Base-by-base conservation (phyloP, 2,888 invertebrate species). In the Tipula helvola region DNA sequence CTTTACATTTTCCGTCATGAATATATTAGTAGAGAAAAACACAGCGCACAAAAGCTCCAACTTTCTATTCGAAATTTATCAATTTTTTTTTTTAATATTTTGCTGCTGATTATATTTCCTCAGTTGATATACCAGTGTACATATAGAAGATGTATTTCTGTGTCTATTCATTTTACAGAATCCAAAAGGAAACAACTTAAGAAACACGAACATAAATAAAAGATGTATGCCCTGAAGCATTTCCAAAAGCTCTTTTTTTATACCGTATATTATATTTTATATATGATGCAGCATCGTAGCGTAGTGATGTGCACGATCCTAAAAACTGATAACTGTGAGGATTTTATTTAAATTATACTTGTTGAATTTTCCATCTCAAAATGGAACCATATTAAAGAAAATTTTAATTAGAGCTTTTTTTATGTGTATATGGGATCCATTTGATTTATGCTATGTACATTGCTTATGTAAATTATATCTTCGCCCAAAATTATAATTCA, bases 1-100 rank as follows among this genome's bases (percentile, higher is more conserved):
- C 71, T 71, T 71, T 71, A 71, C 71, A 71, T 71, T 71, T 71
- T 71, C 71, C 71, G 71, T 71, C 71, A 71, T 71, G 71, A 71
- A 71, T 71, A 71, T 71, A 71, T 71, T 71, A 71, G 13, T 71
- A 8, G 10, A 71, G 28, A 28, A 10, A 28, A 3, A 71, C 18
- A 28, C 71, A 52, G 7, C 18, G 71, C 28, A 71, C 71, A 71
- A 71, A 71, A 71, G 71, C 28, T 71, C 18, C 16, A 57, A 57
- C 57, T 16, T 57, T 57, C 28, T 28, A 28, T 16, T 18, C 57
- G 12, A 28, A 1, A 28, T 28, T 28, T 28, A 1, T 2, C 28
- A 28, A 28, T 28, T 28, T 10, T 57, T 57, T 57, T 57, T 57
- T 57, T 10, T 57, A 7, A 18, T 71, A 10, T 71, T 1, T 52